These are phyloP conservation scores for Pachyuromys duprasi DNA, from an alignment of 2,797 vertebrate genomes.

Conservation along the genomic window DNA sequence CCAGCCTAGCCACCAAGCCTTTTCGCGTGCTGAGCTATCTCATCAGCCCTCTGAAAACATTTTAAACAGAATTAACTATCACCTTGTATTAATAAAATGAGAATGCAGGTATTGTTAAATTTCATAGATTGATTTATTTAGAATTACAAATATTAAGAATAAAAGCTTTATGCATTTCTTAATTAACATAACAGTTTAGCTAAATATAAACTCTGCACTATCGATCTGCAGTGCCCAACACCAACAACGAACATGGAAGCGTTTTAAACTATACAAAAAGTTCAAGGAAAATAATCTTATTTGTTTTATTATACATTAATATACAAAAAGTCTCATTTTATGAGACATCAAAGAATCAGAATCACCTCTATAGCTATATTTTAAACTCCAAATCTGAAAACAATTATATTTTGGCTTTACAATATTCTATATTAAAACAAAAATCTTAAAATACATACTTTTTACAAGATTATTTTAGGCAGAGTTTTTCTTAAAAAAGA, in stretches of 20 bases:
- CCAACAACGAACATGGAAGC: slow-evolving; percentile 89
- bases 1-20: no score
- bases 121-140: slow-evolving; percentile 89
- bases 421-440: slow-evolving; percentile 88
- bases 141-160: slow-evolving; percentile 89
- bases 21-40: background rate
- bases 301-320: slow-evolving; percentile 90
- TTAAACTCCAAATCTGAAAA: slow-evolving; percentile 88
- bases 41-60: slow-evolving; percentile 5
- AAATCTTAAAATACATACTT: slow-evolving; percentile 88
- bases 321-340: slow-evolving; percentile 94
- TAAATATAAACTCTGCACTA: slow-evolving; percentile 91
- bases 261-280: slow-evolving; percentile 91
- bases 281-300: slow-evolving; percentile 91
- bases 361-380: slow-evolving; percentile 89
- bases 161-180: slow-evolving; percentile 90
- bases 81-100: slow-evolving; percentile 61
- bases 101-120: slow-evolving; percentile 80
- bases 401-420: slow-evolving; percentile 90
- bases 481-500: slow-evolving; percentile 79
- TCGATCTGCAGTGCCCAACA: slow-evolving; percentile 88
- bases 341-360: slow-evolving; percentile 89
- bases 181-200: slow-evolving; percentile 89
- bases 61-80: slow-evolving; percentile 37
- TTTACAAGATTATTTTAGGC: slow-evolving; percentile 89